Evolutionary conservation across 2,888 invertebrate species (phyloP).

Genomic region (Stenotaenia linearis): DNA sequence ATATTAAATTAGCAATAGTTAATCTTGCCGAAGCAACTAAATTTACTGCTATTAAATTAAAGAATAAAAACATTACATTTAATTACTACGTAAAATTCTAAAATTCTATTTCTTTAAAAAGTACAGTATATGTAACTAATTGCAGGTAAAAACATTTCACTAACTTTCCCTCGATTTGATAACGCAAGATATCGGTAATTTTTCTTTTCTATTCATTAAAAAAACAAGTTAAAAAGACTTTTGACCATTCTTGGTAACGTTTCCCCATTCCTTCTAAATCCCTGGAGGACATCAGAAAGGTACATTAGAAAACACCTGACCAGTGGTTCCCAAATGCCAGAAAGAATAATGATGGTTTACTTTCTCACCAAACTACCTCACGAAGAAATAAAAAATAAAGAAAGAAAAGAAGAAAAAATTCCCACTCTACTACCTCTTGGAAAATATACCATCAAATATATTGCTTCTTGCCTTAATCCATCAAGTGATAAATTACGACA

Average conservation of each 20-base stretch:
- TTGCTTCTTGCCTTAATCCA: not conserved
- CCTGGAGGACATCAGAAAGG: not conserved
- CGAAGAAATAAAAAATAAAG: not conserved
- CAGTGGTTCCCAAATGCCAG: slow-evolving; percentile 4
- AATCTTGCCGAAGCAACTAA: too few relatives aligned
- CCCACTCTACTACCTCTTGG: not conserved
- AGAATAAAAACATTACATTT: too few relatives aligned
- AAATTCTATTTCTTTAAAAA: too few relatives aligned
- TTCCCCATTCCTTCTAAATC: not conserved
- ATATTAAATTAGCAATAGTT: too few relatives aligned
- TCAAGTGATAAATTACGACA: not conserved
- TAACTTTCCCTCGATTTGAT: too few relatives aligned
- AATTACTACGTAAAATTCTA: too few relatives aligned
- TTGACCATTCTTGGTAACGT: not conserved
- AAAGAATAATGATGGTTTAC: not conserved
- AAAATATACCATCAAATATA: not conserved
- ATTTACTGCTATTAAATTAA: too few relatives aligned
- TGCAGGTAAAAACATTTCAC: too few relatives aligned
- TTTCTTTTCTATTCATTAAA: too few relatives aligned
- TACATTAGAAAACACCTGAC: slow-evolving; percentile 12
- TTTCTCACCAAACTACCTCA: not conserved
- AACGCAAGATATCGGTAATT: too few relatives aligned
- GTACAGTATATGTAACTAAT: too few relatives aligned
- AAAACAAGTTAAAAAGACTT: not conserved
- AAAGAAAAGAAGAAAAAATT: too few relatives aligned